Base-by-base conservation (phyloP, 2,113 vertebrate genomes). In the Eublepharis macularius region DNA sequence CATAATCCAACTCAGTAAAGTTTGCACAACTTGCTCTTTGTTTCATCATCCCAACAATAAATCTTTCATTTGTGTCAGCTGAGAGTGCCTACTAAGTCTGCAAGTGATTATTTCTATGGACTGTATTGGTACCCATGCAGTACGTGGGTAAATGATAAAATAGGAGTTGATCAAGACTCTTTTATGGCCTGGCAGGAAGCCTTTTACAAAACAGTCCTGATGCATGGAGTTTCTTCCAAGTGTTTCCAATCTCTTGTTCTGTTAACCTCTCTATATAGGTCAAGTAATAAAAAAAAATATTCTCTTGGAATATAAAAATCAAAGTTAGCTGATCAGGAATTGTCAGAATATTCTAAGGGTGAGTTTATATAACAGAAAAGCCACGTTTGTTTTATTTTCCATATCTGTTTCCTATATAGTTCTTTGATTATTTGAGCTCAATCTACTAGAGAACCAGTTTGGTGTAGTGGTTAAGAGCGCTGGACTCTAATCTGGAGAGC, bases 11-110 rank as follows among this genome's bases (percentile, higher is more conserved):
- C 90, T 94, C 92, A 85, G 92, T 94, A 94, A 95, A 94, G 94
- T 96, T 96, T 96, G 96, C 94, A 95, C 94, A 96, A 95, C 96
- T 79, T 96, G 94, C 91, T 95, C 95, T 96, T 96, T 96, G 96
- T 96, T 96, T 96, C 94, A 94, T 92, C 88, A 87, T 94, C 94
- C 89, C 90, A 94, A 95, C 94, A 94, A 94, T 96, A 95, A 96
- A 95, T 97, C 95, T 96, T 94, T 94, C 92, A 93, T 92, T 87
- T 54, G 90, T 95, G 96, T 92, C 95, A 94, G 87, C 93, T 91
- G 86, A 93, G 80, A 94, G 92, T 94, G 94, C 95, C 94, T 94
- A 91, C 45, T 72, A 75, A 91, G 95, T 95, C 96, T 96, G 96
- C 90, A 96, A 96, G 92, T 96, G 95, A 96, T 97, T 96, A 96